Conservation (phyloP, 2,113 vertebrate species). For the Desmodus rotundus region DNA sequence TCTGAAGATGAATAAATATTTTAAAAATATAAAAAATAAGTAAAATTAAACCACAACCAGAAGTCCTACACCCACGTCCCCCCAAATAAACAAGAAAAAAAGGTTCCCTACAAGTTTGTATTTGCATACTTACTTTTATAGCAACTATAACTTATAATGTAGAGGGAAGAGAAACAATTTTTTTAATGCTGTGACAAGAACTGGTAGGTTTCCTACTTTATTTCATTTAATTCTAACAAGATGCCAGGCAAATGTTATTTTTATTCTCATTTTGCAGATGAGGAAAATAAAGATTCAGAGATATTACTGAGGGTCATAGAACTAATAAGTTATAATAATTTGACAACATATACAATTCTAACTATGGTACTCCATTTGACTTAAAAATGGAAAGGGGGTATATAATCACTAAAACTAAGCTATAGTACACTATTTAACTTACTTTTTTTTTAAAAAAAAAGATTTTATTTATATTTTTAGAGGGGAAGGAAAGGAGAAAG, state of each 20-base stretch:
- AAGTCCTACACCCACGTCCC: neutral
- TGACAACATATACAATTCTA: neutral
- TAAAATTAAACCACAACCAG: neutral
- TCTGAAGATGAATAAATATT: too few species aligned
- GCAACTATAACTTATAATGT: neutral
- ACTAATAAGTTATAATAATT: neutral
- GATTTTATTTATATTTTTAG: too few species aligned
- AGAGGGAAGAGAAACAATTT: neutral
- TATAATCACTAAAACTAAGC: neutral
- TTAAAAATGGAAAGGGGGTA: neutral
- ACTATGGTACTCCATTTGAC: neutral
- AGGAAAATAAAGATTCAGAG: neutral
- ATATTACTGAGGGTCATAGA: neutral
- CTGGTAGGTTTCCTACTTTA: neutral
- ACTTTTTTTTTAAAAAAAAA: too few species aligned
- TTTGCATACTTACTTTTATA: neutral
- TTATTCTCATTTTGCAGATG: neutral
- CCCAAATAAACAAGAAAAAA: neutral
- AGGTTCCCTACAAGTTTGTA: neutral
- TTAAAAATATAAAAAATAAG: neutral
- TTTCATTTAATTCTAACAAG: neutral
- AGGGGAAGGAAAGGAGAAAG: too few species aligned
- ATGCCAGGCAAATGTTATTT: too few species aligned
- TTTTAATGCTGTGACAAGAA: neutral
- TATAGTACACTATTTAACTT: neutral